Conservation (phyloP, 2,888 invertebrate species). For the Philaethria dido region DNA sequence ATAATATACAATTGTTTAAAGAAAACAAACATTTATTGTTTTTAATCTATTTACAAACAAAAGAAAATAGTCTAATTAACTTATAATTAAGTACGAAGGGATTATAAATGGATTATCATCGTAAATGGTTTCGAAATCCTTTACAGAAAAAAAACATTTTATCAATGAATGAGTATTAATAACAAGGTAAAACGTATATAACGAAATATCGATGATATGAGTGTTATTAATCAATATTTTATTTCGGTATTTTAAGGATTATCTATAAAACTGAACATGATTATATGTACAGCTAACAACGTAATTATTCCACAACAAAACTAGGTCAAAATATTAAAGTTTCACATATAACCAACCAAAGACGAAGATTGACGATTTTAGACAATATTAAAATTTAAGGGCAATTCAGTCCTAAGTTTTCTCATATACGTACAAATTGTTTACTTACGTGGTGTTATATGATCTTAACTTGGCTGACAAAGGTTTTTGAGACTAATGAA, state of each 20-base stretch:
- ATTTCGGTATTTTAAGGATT: too few relatives aligned
- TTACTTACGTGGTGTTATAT: constrained; percentile 3
- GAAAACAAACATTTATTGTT: too few relatives aligned
- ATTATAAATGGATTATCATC: neutral
- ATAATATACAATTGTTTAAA: too few relatives aligned
- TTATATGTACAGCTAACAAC: too few relatives aligned
- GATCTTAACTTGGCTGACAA: neutral
- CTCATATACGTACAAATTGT: constrained; percentile 18
- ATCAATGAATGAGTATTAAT: neutral
- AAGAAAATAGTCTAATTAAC: too few relatives aligned
- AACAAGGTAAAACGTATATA: neutral
- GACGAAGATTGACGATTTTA: neutral
- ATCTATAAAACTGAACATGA: too few relatives aligned
- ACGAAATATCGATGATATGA: neutral
- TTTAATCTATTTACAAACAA: too few relatives aligned
- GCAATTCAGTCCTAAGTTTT: constrained; percentile 9
- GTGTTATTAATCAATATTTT: neutral
- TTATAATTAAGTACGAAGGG: neutral
- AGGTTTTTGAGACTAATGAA: constrained; percentile 1
- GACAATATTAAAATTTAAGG: constrained; percentile 12
- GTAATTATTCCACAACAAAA: neutral
- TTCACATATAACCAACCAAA: neutral
- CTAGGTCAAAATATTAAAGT: neutral
- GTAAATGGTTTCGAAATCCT: neutral
- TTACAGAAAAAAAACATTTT: neutral